Evolutionary conservation across 2,113 vertebrate genomes (phyloP).

Genomic region (Gymnocephalus cernua): DNA sequence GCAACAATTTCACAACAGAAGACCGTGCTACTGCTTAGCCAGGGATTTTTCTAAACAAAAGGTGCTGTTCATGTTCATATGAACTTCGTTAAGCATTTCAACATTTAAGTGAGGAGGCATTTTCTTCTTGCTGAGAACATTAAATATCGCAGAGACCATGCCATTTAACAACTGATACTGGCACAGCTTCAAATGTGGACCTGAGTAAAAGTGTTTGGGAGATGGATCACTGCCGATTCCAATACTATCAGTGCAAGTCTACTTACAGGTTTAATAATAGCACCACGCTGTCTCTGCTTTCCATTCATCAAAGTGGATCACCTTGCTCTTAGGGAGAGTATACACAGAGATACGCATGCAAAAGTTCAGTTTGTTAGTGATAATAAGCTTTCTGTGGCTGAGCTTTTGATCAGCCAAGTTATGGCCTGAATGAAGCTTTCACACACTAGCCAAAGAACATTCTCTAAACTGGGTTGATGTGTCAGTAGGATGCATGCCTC

Average conservation of each 20-base stretch:
- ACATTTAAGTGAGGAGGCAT: not conserved
- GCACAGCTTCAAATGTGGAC: constrained; percentile 16
- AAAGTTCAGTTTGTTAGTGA: constrained; percentile 35
- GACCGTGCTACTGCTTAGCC: not conserved
- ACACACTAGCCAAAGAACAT: constrained; percentile 12
- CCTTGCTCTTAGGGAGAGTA: constrained; percentile 2
- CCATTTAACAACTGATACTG: not conserved
- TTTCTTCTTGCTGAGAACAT: not conserved
- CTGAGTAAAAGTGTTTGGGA: constrained; percentile 6
- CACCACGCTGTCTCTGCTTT: constrained; percentile 32
- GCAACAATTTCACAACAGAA: not conserved
- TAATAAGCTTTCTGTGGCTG: constrained; percentile 41
- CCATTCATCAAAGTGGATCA: constrained; percentile 4
- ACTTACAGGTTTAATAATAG: constrained; percentile 19
- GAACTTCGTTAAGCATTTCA: not conserved
- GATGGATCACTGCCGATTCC: constrained; percentile 2
- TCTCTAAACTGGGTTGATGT: not conserved
- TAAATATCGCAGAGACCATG: not conserved
- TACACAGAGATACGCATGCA: not conserved
- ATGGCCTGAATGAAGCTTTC: constrained; percentile 27
- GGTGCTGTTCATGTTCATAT: not conserved
- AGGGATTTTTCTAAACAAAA: not conserved
- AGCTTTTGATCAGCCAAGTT: constrained; percentile 48
- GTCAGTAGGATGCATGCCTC: not conserved
- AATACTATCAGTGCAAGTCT: constrained; percentile 9